Conservation (phyloP, 2,888 invertebrate species). For the Arenicola marina region DNA sequence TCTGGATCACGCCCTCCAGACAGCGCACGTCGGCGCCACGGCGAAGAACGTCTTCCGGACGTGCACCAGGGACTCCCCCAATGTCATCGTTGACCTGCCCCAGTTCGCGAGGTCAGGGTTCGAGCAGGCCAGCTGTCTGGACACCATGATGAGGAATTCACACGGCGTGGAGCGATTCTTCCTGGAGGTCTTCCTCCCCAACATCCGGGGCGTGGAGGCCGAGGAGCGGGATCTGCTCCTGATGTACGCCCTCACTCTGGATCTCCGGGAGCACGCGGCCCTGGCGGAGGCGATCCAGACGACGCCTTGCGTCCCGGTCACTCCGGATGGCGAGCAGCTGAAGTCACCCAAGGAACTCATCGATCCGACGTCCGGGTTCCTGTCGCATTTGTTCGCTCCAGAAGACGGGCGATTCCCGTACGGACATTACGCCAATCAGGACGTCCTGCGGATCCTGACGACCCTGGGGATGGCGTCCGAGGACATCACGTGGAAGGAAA, state of each 20-base stretch:
- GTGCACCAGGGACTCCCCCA: slow-evolving; percentile 5
- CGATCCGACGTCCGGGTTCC: slow-evolving; percentile 32
- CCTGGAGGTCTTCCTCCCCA: slow-evolving; percentile 37
- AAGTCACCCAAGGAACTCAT: slow-evolving; percentile 38
- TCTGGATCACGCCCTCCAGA: slow-evolving; percentile 24
- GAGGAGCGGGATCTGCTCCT: slow-evolving; percentile 32
- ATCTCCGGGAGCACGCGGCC: slow-evolving; percentile 35
- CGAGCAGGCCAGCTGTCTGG: slow-evolving; percentile 12
- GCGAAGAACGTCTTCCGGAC: slow-evolving; percentile 15
- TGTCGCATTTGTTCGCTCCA: slow-evolving; percentile 35
- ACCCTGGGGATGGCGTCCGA: slow-evolving; percentile 29
- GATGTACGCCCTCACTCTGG: slow-evolving; percentile 33
- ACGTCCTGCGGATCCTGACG: slow-evolving; percentile 20
- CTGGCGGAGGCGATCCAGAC: slow-evolving; percentile 24
- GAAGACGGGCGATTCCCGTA: slow-evolving; percentile 42
- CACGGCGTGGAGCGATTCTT: slow-evolving; percentile 33
- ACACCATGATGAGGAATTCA: slow-evolving; percentile 21
- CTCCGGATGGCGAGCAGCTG: slow-evolving; percentile 34
- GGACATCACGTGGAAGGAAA: slow-evolving; percentile 31
- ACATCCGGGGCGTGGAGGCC: slow-evolving; percentile 22
- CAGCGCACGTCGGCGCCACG: slow-evolving; percentile 4
- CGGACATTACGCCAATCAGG: slow-evolving; percentile 14
- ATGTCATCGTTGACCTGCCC: slow-evolving; percentile 19
- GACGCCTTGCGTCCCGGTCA: slow-evolving; percentile 38
- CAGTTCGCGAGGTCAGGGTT: slow-evolving; percentile 17